phyloP scores from a whole-genome alignment of 2,797 vertebrate species.

The Aulostomus chinensis region DNA sequence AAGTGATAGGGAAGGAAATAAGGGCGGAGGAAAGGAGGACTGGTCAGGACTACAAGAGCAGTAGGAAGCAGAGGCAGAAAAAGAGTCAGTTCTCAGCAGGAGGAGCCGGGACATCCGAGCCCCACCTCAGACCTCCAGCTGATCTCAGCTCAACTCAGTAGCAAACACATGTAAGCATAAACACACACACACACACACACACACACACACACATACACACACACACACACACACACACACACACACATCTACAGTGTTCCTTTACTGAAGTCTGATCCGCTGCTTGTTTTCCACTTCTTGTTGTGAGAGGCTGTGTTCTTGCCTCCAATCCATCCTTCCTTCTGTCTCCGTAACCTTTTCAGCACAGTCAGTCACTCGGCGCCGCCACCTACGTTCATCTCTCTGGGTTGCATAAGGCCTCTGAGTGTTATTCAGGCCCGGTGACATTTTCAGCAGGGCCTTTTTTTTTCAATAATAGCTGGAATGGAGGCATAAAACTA shows the following conservation, averaged over 20 bases:
- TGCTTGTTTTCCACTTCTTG: slow-evolving; percentile 30
- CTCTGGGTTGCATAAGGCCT: slow-evolving; percentile 32
- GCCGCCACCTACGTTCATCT: slow-evolving; percentile 38
- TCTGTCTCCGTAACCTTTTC: slow-evolving; percentile 60
- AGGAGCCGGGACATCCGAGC: no score
- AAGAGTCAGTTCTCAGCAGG: slow-evolving; percentile 37
- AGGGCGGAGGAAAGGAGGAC: slow-evolving; percentile 38
- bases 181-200: slow-evolving; percentile 3
- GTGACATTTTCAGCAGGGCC: slow-evolving; percentile 69
- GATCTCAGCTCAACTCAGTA: no score
- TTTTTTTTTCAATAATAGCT: slow-evolving; percentile 50
- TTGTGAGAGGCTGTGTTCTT: slow-evolving; percentile 30
- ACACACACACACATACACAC: slow-evolving; percentile 8
- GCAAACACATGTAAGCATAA: slow-evolving; percentile 22
- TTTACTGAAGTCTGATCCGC: slow-evolving; percentile 55
- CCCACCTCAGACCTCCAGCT: no score
- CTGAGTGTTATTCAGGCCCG: slow-evolving; percentile 48
- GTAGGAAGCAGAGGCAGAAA: slow-evolving; percentile 28
- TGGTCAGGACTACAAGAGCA: slow-evolving; percentile 16
- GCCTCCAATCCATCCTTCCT: slow-evolving; percentile 29
- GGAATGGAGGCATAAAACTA: slow-evolving; percentile 60
- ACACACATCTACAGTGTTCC: slow-evolving; percentile 21
- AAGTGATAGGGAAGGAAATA: slow-evolving; percentile 4
- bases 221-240: slow-evolving; percentile 1
- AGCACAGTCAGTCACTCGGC: slow-evolving; percentile 18